Base-by-base conservation (phyloP, 2,888 invertebrate genomes). In the Glyphotaelius pellucidus region DNA sequence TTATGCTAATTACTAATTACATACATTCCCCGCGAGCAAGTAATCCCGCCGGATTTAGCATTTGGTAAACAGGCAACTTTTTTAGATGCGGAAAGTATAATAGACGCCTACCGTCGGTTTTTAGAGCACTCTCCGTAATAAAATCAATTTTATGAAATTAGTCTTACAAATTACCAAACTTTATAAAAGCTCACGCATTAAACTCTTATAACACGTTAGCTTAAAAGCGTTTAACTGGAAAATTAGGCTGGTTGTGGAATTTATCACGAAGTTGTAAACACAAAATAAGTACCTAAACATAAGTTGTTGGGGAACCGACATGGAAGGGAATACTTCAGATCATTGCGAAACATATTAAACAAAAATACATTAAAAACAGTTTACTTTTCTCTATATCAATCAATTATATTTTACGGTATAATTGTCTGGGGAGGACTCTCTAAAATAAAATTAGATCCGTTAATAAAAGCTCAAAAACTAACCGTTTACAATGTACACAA, bases 1-100 rank as follows among this genome's bases (percentile, higher is more conserved):
- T 80, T 32, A 79, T 35, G 47, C 79, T 89, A 89, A 89, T 89
- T 79, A 79, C 80, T 32, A 42, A 67, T 67, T 67, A 67, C 67
- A n/a, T 9, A 67, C 67, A 67, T 67, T 79, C 25, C 79, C 80
- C 12, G 42, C 32, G 11, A 67, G 79, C 88, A 9, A 25, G 9
- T 89, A 89, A 89, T 89, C 88, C 35, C 31, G 5, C 12, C 38
- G 80, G 32, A 47, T 42, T 86, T 86, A 86, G 30, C 42, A 30
- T n/a, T 89, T 30, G 14, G 79, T 80, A 31, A 89, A 89, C 38
- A 80, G 38, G 32, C 25, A n/a, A 87, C 67, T 47, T 89, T 88
- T 89, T 32, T 35, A 89, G 80, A 35, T 89, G 35, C 14, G 30
- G 30, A 31, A 25, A 25, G 84, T 38, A 67, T 67, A 67, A 31